These are phyloP conservation scores for Vireo griseus DNA, from an alignment of 2,797 vertebrate genomes.

Conservation along the genomic window DNA sequence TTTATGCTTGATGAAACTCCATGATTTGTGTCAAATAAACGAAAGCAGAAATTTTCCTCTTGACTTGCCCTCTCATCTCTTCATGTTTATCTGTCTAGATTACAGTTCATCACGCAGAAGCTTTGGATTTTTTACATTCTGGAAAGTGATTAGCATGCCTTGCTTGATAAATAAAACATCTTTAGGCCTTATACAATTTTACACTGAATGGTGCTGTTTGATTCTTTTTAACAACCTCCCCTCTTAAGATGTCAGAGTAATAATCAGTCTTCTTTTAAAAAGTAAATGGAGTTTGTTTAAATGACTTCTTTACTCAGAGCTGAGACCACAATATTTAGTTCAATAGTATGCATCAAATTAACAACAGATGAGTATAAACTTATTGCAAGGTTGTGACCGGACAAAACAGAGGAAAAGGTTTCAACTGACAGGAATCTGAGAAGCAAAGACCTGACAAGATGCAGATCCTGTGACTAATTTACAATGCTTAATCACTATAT, in stretches of 20 bases:
- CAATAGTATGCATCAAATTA: background rate
- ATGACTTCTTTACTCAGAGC: background rate
- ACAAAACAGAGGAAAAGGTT: background rate
- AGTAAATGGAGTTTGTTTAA: background rate
- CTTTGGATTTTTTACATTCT: background rate
- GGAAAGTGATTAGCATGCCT: background rate
- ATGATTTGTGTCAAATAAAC: background rate
- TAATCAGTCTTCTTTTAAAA: background rate
- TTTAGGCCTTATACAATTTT: background rate
- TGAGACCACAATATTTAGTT: background rate
- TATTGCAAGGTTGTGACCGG: background rate
- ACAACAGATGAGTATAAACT: background rate
- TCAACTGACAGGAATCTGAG: background rate
- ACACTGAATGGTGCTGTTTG: background rate
- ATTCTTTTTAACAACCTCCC: background rate
- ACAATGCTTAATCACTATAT: background rate
- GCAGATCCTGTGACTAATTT: background rate
- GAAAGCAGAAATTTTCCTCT: background rate
- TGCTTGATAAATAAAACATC: background rate
- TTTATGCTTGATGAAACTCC: background rate
- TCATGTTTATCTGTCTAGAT: background rate
- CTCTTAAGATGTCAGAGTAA: background rate
- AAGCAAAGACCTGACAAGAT: background rate
- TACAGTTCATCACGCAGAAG: background rate
- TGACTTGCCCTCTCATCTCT: background rate